Evolutionary conservation across 2,113 vertebrate species (phyloP), one percentile per base, ranked within the genome.

Genomic region (Neolamprologus modestus): DNA sequence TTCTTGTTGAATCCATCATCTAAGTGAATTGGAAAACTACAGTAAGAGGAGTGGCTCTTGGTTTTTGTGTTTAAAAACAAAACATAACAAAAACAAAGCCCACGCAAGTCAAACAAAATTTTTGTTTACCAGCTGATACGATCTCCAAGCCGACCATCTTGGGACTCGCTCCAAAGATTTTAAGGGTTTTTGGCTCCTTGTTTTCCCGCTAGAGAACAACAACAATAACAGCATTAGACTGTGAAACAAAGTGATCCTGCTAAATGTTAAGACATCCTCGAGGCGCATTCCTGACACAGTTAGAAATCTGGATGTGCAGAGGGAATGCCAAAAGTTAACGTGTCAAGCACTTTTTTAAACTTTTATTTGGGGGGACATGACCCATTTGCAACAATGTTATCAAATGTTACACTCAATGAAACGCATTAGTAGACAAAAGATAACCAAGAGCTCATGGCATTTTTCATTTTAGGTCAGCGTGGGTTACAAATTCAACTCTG

Each of bases 121-220:
- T 3, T 21, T 35, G n/a, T 92, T 91, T 89, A 97, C 97, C 97
- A 26, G 95, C 88, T 80, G 97, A 89, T 79, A 98, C 96, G 42
- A 99, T 90, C 55, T 98, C 95, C 82, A 99, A 91, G 68, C 97
- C 98, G 79, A 98, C 97, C 96, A 99, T 97, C 91, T 98, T 98
- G 63, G 98, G 97, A 94, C 97, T 97, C 81, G 97, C 96, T 91
- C 97, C 97, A 90, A 99, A 99, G 91, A 99, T 96, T 91, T 98
- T 98, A 82, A 99, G 95, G 86, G 97, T 97, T 96, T 98, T 98
- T 8, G 98, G 96, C 91, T 99, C 98, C 21, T 98, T 97, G 93
- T 98, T 99, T 91, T 96, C 96, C 81, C 96, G 94, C 97, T 97
- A 47, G 6, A 91, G 35, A 78, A 88, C 79, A 42, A 83, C 21